Conservation (phyloP, 2,113 vertebrate species). For the Prolemur simus region DNA sequence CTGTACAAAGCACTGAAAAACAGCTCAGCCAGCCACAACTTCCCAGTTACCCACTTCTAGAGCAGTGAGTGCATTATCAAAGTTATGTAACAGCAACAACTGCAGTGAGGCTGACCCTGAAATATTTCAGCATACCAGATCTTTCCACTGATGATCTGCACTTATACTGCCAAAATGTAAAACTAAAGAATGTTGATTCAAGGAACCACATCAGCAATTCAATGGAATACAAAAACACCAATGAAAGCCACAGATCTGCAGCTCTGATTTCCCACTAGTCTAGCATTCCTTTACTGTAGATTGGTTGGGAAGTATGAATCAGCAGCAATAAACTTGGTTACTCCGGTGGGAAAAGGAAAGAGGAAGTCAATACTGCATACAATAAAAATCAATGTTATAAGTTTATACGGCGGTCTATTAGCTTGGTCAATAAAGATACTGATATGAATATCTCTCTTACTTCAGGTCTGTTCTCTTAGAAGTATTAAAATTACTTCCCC, state of each 20-base stretch:
- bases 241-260: constrained; percentile 45
- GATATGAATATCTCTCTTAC: neutral
- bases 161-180: constrained; percentile 6
- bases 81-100: constrained; percentile 22
- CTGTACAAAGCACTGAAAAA: constrained; percentile 12
- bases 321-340: neutral
- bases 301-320: constrained; percentile 49
- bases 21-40: neutral
- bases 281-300: neutral
- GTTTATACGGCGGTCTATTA: neutral
- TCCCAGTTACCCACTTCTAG: neutral
- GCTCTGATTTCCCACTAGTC: neutral
- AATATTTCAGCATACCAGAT: constrained; percentile 17
- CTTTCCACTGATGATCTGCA: constrained; percentile 40
- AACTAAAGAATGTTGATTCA: constrained; percentile 19
- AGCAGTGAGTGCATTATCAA: constrained; percentile 1
- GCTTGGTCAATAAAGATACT: neutral
- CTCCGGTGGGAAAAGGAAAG: neutral
- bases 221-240: constrained; percentile 36
- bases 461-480: neutral
- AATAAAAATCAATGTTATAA: neutral
- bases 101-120: constrained; percentile 4
- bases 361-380: neutral
- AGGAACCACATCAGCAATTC: constrained; percentile 42
- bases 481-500: neutral